These are phyloP conservation scores for Oncorhynchus clarkii DNA, from an alignment of 2,113 vertebrate species.

Conservation along the genomic window DNA sequence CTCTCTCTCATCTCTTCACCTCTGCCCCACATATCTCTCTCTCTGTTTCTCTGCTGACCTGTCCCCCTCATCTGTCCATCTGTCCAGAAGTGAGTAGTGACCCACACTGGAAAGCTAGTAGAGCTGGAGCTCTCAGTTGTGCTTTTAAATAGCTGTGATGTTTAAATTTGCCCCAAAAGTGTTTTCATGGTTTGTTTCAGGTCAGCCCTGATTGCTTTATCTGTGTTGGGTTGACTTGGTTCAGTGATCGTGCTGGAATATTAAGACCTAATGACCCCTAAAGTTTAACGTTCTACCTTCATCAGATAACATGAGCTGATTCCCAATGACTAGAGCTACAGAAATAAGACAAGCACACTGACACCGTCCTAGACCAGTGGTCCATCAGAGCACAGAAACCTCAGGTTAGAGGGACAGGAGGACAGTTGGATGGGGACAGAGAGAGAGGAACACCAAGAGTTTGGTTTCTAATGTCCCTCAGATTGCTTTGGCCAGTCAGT, in stretches of 20 bases:
- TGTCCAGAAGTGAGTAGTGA: slow-evolving; percentile 3
- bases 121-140: not conserved
- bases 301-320: slow-evolving; percentile 1
- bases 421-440: no score
- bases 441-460: no score
- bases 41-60: not conserved
- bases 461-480: no score
- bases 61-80: slow-evolving; percentile 36
- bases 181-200: no score
- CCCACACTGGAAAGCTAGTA: not conserved
- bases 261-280: not conserved
- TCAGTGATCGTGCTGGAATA: not conserved
- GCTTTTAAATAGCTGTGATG: not conserved
- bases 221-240: not conserved
- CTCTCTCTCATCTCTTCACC: not conserved
- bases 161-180: no score
- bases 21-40: no score
- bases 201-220: no score
- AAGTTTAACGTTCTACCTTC: not conserved
- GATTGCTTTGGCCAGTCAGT: no score
- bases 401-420: no score
- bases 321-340: not conserved
- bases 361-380: not conserved
- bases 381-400: no score
- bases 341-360: slow-evolving; percentile 4